Evolutionary conservation across 2,888 invertebrate genomes (phyloP), one percentile per base, ranked within the genome.

Genomic region (Ephialtes manifestator): DNA sequence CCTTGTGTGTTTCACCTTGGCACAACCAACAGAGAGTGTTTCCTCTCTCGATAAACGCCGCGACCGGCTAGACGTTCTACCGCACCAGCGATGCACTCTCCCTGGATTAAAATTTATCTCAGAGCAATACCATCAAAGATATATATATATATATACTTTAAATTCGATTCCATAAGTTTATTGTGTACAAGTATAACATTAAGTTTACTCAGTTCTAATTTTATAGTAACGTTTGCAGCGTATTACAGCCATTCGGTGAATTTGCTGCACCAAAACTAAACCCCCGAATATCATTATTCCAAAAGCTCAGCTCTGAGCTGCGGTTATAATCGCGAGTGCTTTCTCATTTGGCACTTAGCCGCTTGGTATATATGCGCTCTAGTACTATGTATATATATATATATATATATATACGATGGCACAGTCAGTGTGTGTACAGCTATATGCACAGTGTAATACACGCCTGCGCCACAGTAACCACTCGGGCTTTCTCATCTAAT

Each of bases 31-130:
- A 76, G 76, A 63, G 83, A 83, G 85, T 85, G 83, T 85, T 85
- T 85, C 85, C 80, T 80, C 80, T 83, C 83, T 80, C 85, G 85
- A 85, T 85, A 85, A 85, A 80, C 76, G 85, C 76, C 63, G n/a
- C 63, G 65, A 78, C 58, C 74, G 79, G 76, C 76, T 48, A 83
- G 76, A 83, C 80, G 63, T 28, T 79, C 71, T 51, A 80, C 28
- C 60, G 68, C 76, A 72, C 48, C 71, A 51, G 20, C 65, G 67
- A 58, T 79, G 82, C 85, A 85, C 83, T 83, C 76, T 80, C 53
- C 60, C 35, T 60, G 83, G 80, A 85, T 85, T 80, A 85, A 82
- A 85, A 85, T 85, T 85, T 83, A 85, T 80, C 83, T 85, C 68
- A 4, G 46, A 68, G 48, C 84, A 28, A 70, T 43, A 24, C 65